Conservation (phyloP, 2,888 invertebrate species). For the Ariolimax columbianus region DNA sequence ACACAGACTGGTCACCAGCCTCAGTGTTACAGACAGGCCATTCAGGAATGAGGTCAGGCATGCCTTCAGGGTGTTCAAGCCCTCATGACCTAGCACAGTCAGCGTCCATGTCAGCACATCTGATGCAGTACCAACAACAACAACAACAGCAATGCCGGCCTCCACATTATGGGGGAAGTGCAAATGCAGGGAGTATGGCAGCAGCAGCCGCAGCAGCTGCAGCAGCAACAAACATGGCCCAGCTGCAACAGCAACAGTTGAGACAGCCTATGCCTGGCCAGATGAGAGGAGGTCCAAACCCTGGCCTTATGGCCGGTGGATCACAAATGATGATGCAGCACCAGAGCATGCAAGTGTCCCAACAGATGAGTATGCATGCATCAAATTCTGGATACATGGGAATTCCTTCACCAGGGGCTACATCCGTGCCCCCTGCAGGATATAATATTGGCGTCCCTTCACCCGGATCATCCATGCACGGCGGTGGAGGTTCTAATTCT, state of each 20-base stretch:
- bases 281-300: constrained; percentile 54
- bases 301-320: constrained; percentile 63
- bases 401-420: constrained; percentile 41
- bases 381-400: constrained; percentile 42
- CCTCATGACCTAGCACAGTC: constrained; percentile 48
- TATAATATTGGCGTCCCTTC: constrained; percentile 38
- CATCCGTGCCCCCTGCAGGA: constrained; percentile 37
- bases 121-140: constrained; percentile 52
- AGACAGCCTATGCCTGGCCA: constrained; percentile 57
- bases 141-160: constrained; percentile 1
- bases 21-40: constrained; percentile 36
- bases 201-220: constrained; percentile 58
- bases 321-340: constrained; percentile 68
- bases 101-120: constrained; percentile 34
- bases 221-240: constrained; percentile 79
- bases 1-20: constrained; percentile 79
- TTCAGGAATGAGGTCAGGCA: constrained; percentile 50
- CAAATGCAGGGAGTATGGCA: constrained; percentile 18
- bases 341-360: constrained; percentile 79
- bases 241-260: constrained; percentile 69
- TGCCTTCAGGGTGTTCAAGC: constrained; percentile 51
- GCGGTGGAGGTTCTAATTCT: constrained; percentile 53
- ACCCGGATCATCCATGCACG: constrained; percentile 31
- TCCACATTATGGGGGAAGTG: constrained; percentile 5
- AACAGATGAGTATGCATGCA: constrained; percentile 65